phyloP scores from a whole-genome alignment of 1,140 invertebrate genomes.

The Papilio glaucus region DNA sequence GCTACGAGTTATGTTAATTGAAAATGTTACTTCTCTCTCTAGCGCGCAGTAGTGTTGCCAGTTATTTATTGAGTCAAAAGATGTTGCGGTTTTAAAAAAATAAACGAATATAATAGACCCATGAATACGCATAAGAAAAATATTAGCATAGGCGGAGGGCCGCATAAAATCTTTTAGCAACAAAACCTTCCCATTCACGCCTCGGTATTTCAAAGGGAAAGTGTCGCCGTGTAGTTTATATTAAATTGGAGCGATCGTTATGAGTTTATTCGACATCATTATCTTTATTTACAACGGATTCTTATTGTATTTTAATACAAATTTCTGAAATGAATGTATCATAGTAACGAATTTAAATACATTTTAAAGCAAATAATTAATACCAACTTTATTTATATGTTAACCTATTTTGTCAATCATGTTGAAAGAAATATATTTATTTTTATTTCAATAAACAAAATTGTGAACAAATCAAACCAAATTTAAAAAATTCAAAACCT shows the following conservation, averaged over 20 bases:
- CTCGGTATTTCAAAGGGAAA: not conserved
- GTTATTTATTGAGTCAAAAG: conserved; percentile 17
- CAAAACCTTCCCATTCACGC: conserved; percentile 3
- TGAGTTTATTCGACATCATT: not conserved
- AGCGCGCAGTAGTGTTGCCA: conserved; percentile 2
- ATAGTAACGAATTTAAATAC: too few species aligned
- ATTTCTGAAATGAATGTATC: too few species aligned
- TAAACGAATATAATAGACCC: conserved; percentile 36
- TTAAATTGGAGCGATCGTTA: not conserved
- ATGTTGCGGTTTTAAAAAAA: conserved; percentile 33
- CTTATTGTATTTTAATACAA: too few species aligned
- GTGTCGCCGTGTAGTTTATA: not conserved
- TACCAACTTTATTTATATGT: too few species aligned
- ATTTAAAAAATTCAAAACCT: too few species aligned
- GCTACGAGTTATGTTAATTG: conserved; percentile 35
- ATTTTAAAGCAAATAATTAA: too few species aligned
- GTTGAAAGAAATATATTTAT: too few species aligned
- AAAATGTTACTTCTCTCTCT: conserved; percentile 20
- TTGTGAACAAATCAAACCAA: too few species aligned
- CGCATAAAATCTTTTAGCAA: conserved; percentile 28
- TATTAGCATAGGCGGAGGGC: conserved; percentile 34
- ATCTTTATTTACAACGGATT: not conserved
- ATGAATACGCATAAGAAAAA: conserved; percentile 37
- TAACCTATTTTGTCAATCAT: too few species aligned
- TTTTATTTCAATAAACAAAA: too few species aligned